Conservation (phyloP, 37 sponge, comb jelly and placozoan species). For the Geodia barretti region DNA sequence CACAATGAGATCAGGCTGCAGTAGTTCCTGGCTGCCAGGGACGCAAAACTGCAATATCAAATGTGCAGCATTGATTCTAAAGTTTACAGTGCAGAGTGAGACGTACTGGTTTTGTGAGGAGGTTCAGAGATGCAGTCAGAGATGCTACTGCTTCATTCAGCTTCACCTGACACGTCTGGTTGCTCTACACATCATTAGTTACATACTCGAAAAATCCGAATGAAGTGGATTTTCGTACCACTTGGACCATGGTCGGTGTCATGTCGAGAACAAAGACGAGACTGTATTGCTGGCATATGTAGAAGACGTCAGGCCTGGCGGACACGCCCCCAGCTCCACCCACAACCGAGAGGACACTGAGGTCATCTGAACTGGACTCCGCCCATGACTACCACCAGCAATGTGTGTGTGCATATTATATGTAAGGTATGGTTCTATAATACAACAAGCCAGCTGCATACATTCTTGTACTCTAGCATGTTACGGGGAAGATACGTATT, state of each 20-base stretch:
- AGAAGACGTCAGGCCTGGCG: slow-evolving; percentile 39
- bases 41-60: slow-evolving; percentile 21
- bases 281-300: slow-evolving; percentile 57
- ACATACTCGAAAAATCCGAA: background rate
- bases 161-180: slow-evolving; percentile 42
- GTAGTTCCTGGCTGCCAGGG: slow-evolving; percentile 1
- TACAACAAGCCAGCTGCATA: too few relatives aligned
- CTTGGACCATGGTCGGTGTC: slow-evolving; percentile 59
- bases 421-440: too few relatives aligned
- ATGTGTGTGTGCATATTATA: too few relatives aligned
- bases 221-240: slow-evolving; percentile 43
- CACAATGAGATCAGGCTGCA: slow-evolving; percentile 55
- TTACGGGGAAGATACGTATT: too few relatives aligned
- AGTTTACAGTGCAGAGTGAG: too few relatives aligned
- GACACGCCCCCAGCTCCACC: background rate
- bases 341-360: slow-evolving; percentile 9
- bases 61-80: too few relatives aligned
- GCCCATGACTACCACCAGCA: slow-evolving; percentile 1
- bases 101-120: slow-evolving; percentile 68
- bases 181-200: slow-evolving; percentile 28
- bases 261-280: slow-evolving; percentile 80
- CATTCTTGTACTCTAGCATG: too few relatives aligned
- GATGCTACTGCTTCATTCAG: slow-evolving; percentile 50
- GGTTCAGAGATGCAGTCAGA: slow-evolving; percentile 35
- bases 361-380: background rate